Percentiles rank a stretch among this genome's conserved stretches.
Conservation (phyloP, 1,140 invertebrate species). For the Delia radicum region DNA sequence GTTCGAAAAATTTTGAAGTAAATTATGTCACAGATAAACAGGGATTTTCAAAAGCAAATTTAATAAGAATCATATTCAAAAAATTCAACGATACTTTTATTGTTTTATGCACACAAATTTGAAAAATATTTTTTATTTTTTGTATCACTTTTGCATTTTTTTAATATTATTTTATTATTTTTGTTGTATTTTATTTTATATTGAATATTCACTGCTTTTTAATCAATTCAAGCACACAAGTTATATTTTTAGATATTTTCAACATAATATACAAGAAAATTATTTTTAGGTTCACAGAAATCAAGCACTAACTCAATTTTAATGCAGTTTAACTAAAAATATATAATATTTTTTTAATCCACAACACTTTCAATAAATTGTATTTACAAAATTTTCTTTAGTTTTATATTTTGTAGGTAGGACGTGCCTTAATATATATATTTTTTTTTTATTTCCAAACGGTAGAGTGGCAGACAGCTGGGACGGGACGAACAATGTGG, state of each 20-base stretch:
- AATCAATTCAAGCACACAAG: neutral
- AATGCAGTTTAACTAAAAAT: neutral
- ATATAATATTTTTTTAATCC: neutral
- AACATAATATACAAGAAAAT: conserved; percentile 35
- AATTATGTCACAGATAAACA: conserved; percentile 23
- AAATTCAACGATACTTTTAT: neutral
- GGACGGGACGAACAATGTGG: neutral
- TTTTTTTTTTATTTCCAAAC: neutral
- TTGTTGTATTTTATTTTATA: neutral
- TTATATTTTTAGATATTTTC: conserved; percentile 15
- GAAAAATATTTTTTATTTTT: neutral
- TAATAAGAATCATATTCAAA: neutral
- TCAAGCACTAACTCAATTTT: conserved; percentile 29
- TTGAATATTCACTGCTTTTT: neutral
- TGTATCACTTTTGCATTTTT: neutral
- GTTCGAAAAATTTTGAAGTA: conserved; percentile 15
- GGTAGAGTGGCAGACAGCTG: neutral
- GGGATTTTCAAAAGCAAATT: conserved; percentile 4
- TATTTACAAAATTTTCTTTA: neutral
- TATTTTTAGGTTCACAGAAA: conserved; percentile 50
- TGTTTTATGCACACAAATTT: neutral
- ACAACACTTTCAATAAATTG: neutral
- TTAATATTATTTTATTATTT: neutral
- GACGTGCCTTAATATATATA: neutral
- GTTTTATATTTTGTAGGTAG: neutral